These are phyloP conservation scores for Crotalus helleri DNA, from an alignment of 2,113 vertebrate species.

Conservation along the genomic window DNA sequence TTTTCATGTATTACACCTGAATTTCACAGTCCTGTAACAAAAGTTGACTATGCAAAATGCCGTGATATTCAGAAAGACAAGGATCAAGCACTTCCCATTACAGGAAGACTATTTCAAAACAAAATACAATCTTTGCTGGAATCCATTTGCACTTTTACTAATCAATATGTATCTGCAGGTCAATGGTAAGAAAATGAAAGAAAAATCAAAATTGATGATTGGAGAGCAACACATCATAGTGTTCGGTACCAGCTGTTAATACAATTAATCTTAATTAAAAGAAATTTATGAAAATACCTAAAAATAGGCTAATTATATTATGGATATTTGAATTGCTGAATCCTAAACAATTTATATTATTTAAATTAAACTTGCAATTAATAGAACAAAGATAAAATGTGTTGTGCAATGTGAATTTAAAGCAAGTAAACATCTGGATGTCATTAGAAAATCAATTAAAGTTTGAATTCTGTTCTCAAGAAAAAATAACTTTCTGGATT, in stretches of 20 bases:
- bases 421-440: background rate
- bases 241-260: background rate
- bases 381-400: background rate
- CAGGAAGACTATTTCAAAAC: fast-evolving
- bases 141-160: background rate
- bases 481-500: background rate
- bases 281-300: constrained; percentile 3
- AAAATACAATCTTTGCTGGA: background rate
- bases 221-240: background rate
- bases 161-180: constrained; percentile 7
- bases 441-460: background rate
- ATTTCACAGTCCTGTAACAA: background rate
- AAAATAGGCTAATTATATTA: background rate
- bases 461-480: background rate
- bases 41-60: background rate
- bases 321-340: background rate
- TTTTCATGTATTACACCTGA: background rate
- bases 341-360: background rate
- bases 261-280: background rate
- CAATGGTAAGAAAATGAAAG: background rate
- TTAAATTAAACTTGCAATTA: constrained; percentile 6
- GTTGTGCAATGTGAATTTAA: background rate
- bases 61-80: background rate
- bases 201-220: background rate
- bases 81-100: constrained; percentile 5